Conservation (phyloP, 2,797 vertebrate species). For the Salmo trutta region DNA sequence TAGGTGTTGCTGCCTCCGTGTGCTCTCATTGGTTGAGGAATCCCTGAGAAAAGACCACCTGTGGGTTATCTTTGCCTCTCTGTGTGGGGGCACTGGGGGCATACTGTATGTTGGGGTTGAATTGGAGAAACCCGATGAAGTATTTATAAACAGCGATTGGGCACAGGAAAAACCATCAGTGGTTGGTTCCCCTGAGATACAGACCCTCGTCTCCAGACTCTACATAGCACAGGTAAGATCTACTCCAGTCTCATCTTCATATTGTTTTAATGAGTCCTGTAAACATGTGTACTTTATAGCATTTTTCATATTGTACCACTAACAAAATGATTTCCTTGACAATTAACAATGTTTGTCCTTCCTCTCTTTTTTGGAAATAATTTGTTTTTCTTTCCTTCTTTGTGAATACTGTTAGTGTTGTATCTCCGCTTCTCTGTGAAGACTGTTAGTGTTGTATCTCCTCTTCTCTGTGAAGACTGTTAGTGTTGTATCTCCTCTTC, state of each 20-base stretch:
- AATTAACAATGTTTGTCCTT: too few species aligned
- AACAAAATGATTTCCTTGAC: too few species aligned
- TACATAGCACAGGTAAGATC: neutral
- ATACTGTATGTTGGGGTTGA: neutral
- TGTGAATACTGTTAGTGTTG: too few species aligned
- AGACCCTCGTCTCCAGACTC: neutral
- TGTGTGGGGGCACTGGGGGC: too few species aligned
- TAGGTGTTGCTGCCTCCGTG: neutral
- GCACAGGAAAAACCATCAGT: neutral
- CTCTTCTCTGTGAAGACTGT: too few species aligned
- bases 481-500: too few species aligned
- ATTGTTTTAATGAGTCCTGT: too few species aligned
- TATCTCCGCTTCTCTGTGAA: too few species aligned
- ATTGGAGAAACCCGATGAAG: neutral
- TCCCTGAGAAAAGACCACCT: neutral
- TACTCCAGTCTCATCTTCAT: too few species aligned
- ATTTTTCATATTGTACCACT: too few species aligned
- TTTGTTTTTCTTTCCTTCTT: neutral
- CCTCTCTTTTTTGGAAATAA: neutral
- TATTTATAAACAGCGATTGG: neutral
- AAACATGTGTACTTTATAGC: too few species aligned
- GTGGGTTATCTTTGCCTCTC: neutral
- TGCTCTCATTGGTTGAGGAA: neutral
- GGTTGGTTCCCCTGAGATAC: neutral
- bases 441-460: too few species aligned